Base-by-base conservation (phyloP, 1,140 invertebrate genomes). In the Caenorhabditis briggsae region DNA sequence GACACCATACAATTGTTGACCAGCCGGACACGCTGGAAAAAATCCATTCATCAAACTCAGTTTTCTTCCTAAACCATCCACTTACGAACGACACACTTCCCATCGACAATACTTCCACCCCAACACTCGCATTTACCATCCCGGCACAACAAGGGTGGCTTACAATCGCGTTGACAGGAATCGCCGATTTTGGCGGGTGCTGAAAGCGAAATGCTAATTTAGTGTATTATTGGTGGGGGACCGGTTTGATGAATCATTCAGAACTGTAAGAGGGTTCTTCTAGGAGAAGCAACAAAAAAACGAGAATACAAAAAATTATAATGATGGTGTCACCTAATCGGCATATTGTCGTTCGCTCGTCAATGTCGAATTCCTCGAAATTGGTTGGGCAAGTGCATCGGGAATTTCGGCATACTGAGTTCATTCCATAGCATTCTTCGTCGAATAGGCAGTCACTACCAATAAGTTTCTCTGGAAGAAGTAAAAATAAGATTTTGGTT, bases 101-200 rank as follows among this genome's bases (percentile, higher is more conserved):
- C 91, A 58, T 92, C 90, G 41, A 92, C 78, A 43, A 92, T 87
- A 88, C 91, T 92, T 33, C 91, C 91, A 74, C 92, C 92, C 90
- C 90, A 92, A 55, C 91, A 92, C 82, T 92, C 92, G 84, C 91
- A 92, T 61, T 92, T 92, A 16, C 91, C 92, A 88, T 92, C 92
- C 20, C 92, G 83, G 85, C 91, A 92, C 53, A 92, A 74, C 20
- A 92, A 83, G 11, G 91, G 91, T 9, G 92, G 91, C 83, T 92
- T 92, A 74, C 91, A 92, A 84, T 92, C 92, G 59, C 91, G 82
- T 86, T 92, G 91, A 84, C 91, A 92, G 14, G 85, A 82, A 74
- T 92, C 91, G 16, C 92, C 91, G 56, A 92, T 92, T 65, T 91
- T 89, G 41, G 86, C 90, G 48, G 92, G 91, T 25, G 91, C 91